Base-by-base conservation (phyloP, 2,888 invertebrate species). In the Cerastoderma edule region DNA sequence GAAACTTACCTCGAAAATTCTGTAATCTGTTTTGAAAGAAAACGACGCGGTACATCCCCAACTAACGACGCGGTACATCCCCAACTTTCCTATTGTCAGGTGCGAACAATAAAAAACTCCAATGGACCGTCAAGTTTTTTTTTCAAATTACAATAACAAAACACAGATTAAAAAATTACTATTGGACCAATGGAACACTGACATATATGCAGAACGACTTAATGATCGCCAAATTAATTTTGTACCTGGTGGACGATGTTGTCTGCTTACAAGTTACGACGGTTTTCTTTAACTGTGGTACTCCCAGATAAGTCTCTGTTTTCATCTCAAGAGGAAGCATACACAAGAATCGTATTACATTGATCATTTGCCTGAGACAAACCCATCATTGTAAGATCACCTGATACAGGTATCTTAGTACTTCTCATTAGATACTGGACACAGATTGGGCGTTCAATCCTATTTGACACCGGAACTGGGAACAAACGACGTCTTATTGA, bases 331-430 rank as follows among this genome's bases (percentile, higher is more conserved):
- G 76, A 76, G 24, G 76, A 72, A 32, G 76, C 76, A 16, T 68
- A 76, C 46, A 76, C 76, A 0, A 27, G 77, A 35, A 77, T 73
- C 0, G 48, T 77, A 1, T 48, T 77, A 0, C 69, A 72, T 33
- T 56, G 63, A 50, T 6, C 30, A 8, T 1, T 19, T 24, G 16
- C 48, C 50, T 27, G 30, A 39, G 6, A 46, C 30, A 60, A n/a
- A 32, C 56, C 44, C 8, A 66, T 83, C 4, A 50, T 76, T 27
- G 77, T 80, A 1, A 27, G 75, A 48, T 77, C 80, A 6, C 78
- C 80, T 24, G 74, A 78, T 33, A 80, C 78, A 19, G 82, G 60
- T 70, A 74, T 82, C 0, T 24, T 76, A 1, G 54, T 82, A 16
- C 60, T 79, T 6, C 68, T 78, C 0, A 1, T 60, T 2, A 71